Base-by-base conservation (phyloP, 2,888 invertebrate species). In the Smittia aterrima region DNA sequence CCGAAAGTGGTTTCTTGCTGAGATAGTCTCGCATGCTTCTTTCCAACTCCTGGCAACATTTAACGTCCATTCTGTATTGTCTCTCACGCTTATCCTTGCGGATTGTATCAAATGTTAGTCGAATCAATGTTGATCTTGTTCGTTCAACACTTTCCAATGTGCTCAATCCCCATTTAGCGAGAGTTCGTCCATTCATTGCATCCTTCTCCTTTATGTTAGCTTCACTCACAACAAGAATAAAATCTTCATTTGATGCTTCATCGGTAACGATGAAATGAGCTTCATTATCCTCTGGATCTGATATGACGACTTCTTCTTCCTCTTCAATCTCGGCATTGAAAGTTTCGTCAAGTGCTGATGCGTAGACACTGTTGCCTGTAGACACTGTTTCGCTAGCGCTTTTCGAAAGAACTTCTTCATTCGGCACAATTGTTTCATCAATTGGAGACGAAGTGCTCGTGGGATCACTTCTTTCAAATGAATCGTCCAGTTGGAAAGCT, bases 31-130 rank as follows among this genome's bases (percentile, higher is more conserved):
- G 81, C 24, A 87, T 78, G 66, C 80, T 82, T 74, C 81, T 79
- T 70, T 85, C 84, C 54, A 86, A 80, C 80, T 85, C 83, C 78
- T 86, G 85, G 70, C 87, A 86, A 77, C 87, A 85, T 41, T 84
- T 84, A 47, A 83, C 83, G 75, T 87, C 86, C 66, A 88, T 83
- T 16, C 83, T 83, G 79, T 89, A 90, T 54, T 84, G 82, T 66
- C 89, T 83, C 77, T 85, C 85, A 77, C 86, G 84, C 75, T 86
- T 84, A 79, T 87, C 86, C 76, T 83, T 84, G 76, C 86, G 84
- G 16, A 87, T 80, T 0, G 89, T 89, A 79, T 89, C 88, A 79
- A 89, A 90, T 77, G 84, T 85, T 40, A 88, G 83, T 66, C 86
- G 85, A 40, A 89, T 80, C 7, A 85, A 85, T 32, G 86, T 80